These are phyloP conservation scores for Agrotis clavis DNA, from an alignment of 2,888 invertebrate species.

Conservation along the genomic window DNA sequence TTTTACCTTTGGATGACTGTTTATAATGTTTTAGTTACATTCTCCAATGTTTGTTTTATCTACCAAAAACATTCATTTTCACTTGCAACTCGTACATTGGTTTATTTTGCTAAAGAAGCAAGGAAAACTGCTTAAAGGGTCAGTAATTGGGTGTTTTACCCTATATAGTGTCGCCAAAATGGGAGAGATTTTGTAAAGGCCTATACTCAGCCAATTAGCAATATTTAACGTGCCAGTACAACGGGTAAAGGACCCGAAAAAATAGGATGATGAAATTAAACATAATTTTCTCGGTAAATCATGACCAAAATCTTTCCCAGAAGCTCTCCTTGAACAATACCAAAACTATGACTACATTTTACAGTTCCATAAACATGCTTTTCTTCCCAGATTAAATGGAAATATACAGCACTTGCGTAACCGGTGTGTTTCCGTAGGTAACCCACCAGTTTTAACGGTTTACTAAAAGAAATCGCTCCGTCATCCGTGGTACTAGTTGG, in stretches of 20 bases:
- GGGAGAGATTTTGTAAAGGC: no score
- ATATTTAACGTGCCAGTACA: no score
- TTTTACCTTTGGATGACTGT: no score
- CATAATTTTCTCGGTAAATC: neutral
- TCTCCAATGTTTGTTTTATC: no score
- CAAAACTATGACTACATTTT: slow-evolving; percentile 16
- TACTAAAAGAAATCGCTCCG: slow-evolving; percentile 63
- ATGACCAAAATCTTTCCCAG: slow-evolving; percentile 6
- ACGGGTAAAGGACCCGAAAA: neutral
- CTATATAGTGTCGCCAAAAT: no score
- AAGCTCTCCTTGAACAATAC: slow-evolving; percentile 22
- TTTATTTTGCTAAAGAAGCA: no score
- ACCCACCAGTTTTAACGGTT: slow-evolving; percentile 64
- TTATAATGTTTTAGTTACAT: no score
- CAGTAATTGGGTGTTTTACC: no score
- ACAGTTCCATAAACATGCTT: slow-evolving; percentile 62
- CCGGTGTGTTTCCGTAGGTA: slow-evolving; percentile 65
- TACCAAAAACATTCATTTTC: no score
- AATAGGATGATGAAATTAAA: neutral
- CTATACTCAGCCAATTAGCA: no score
- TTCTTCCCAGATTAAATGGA: slow-evolving; percentile 57
- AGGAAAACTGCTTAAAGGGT: no score
- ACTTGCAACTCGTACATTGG: no score
- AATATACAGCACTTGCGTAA: slow-evolving; percentile 56
- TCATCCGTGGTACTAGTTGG: slow-evolving; percentile 55